Evolutionary conservation across 2,797 vertebrate species (phyloP).

Genomic region (Sebastes flavidus): DNA sequence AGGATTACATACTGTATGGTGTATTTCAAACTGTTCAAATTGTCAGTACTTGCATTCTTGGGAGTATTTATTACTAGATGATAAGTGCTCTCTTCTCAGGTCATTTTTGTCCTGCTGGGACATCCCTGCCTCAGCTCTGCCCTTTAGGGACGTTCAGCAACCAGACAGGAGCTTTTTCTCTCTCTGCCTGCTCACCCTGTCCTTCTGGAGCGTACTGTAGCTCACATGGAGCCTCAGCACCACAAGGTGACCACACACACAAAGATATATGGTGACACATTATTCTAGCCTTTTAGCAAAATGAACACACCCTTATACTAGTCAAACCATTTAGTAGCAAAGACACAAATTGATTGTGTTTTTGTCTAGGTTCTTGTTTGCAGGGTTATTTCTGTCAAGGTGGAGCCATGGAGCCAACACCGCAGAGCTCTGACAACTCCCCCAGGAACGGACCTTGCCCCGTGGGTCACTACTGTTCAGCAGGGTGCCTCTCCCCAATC

Average conservation of each 20-base stretch:
- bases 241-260: conserved; percentile 82
- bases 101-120: conserved; percentile 85
- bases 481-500: conserved; percentile 82
- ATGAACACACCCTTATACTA: background rate
- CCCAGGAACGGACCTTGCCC: conserved; percentile 88
- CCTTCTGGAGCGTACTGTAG: conserved; percentile 87
- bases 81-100: conserved; percentile 72
- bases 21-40: too few species aligned
- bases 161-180: conserved; percentile 78
- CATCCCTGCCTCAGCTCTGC: conserved; percentile 82
- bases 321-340: background rate
- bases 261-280: background rate
- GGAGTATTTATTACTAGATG: too few species aligned
- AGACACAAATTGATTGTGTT: background rate
- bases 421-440: conserved; percentile 67
- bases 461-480: conserved; percentile 87
- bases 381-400: conserved; percentile 89
- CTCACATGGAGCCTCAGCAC: conserved; percentile 83
- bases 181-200: conserved; percentile 84
- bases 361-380: conserved; percentile 83
- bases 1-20: too few species aligned
- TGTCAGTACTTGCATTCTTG: too few species aligned
- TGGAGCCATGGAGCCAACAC: conserved; percentile 82
- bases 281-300: background rate
- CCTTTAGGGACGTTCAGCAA: conserved; percentile 86